phyloP scores from a whole-genome alignment of 2,797 vertebrate genomes.

The Leptodactylus fallax region DNA sequence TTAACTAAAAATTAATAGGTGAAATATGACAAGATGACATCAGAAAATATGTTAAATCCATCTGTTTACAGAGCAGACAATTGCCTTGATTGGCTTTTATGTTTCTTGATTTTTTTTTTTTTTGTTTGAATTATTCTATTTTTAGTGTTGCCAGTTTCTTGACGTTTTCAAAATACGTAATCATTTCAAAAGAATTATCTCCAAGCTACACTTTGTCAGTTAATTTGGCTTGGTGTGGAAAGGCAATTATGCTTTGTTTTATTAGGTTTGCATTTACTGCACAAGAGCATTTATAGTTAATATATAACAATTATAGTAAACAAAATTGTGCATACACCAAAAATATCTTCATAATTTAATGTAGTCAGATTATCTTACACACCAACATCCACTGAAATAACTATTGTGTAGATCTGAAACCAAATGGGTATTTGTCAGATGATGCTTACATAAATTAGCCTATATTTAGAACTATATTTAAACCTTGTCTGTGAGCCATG shows the following conservation, averaged over 20 bases:
- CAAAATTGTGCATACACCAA: neutral
- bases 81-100: conserved; percentile 53
- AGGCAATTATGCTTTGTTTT: conserved; percentile 11
- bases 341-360: neutral
- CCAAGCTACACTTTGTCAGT: conserved; percentile 18
- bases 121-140: conserved; percentile 23
- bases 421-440: conserved; percentile 19
- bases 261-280: neutral
- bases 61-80: conserved; percentile 27
- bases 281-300: neutral
- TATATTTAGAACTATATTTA: conserved; percentile 41
- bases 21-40: neutral
- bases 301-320: neutral
- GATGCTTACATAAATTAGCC: conserved; percentile 25
- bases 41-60: conserved; percentile 23
- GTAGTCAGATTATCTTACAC: conserved; percentile 9
- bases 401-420: conserved; percentile 10
- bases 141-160: conserved; percentile 33
- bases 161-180: conserved; percentile 32
- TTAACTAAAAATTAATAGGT: conserved; percentile 24
- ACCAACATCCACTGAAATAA: neutral
- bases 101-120: neutral
- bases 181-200: conserved; percentile 34
- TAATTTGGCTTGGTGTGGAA: conserved; percentile 34
- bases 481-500: conserved; percentile 28